These are phyloP conservation scores for Cephus pygmeus DNA, from an alignment of 2,888 invertebrate genomes.

Conservation along the genomic window DNA sequence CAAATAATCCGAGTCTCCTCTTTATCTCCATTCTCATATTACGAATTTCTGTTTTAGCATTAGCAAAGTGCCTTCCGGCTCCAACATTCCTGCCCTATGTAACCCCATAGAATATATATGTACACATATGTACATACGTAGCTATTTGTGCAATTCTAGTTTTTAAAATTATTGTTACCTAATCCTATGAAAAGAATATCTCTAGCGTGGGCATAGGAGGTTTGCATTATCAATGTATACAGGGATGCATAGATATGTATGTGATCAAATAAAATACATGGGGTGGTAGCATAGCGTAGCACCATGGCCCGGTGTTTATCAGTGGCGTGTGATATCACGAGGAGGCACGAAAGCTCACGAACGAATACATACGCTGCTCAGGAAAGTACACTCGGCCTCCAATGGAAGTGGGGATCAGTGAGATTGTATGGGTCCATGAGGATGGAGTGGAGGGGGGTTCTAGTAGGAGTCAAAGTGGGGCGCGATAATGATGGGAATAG, in stretches of 20 bases:
- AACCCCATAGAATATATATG: too few relatives aligned
- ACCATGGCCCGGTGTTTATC: slow-evolving; percentile 1
- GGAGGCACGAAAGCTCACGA: slow-evolving; percentile 13
- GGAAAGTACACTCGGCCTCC: not conserved
- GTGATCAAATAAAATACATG: not conserved
- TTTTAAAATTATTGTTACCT: not conserved
- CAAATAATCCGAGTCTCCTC: not conserved
- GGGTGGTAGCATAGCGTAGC: slow-evolving; percentile 10
- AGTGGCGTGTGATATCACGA: slow-evolving; percentile 9
- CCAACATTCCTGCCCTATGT: not conserved
- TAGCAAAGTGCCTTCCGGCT: not conserved
- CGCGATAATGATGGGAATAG: not conserved
- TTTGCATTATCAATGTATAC: not conserved
- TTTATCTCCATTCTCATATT: not conserved
- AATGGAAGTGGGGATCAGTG: not conserved
- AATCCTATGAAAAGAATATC: not conserved
- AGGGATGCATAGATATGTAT: not conserved
- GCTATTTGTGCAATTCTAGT: not conserved
- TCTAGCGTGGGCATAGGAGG: not conserved
- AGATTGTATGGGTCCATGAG: not conserved
- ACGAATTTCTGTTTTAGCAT: not conserved
- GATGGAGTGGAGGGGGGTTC: not conserved
- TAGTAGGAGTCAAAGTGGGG: not conserved
- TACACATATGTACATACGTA: not conserved
- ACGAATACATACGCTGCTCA: not conserved